These are phyloP conservation scores for Lysandra coridon DNA, from an alignment of 2,888 invertebrate genomes.

Conservation along the genomic window DNA sequence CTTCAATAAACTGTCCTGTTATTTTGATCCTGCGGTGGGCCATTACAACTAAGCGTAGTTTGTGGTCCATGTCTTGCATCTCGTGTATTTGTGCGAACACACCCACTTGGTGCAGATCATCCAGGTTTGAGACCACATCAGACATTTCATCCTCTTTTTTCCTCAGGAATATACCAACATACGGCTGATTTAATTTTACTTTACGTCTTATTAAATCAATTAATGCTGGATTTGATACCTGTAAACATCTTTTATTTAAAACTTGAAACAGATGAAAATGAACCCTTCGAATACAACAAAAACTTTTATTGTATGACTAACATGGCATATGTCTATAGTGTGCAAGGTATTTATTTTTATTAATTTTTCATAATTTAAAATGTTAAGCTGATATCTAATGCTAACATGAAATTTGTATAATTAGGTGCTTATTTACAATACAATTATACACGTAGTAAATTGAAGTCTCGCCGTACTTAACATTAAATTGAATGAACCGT, in stretches of 20 bases:
- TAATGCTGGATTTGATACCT: constrained; percentile 92
- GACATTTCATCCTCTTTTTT: constrained; percentile 93
- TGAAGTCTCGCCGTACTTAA: too few species aligned
- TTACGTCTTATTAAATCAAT: constrained; percentile 95
- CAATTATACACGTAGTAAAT: too few species aligned
- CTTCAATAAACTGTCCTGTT: constrained; percentile 88
- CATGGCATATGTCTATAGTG: too few species aligned
- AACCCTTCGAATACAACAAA: too few species aligned
- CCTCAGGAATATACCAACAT: constrained; percentile 97
- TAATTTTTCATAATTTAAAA: too few species aligned
- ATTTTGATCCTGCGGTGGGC: constrained; percentile 94
- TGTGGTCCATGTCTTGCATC: constrained; percentile 96
- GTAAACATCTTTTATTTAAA: constrained; percentile 45
- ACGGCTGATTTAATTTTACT: constrained; percentile 97
- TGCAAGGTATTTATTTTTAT: too few species aligned
- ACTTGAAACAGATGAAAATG: neutral
- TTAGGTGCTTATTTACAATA: too few species aligned
- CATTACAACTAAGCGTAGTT: constrained; percentile 94
- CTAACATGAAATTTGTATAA: too few species aligned
- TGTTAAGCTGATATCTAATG: too few species aligned
- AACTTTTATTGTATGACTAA: too few species aligned
- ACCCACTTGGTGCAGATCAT: constrained; percentile 94
- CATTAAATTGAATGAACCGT: too few species aligned
- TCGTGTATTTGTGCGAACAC: constrained; percentile 99
- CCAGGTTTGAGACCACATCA: constrained; percentile 90